Percentiles rank a stretch among this genome's conserved stretches.
Conservation (phyloP, 2,888 invertebrate genomes). For the Itoplectis maculator region DNA sequence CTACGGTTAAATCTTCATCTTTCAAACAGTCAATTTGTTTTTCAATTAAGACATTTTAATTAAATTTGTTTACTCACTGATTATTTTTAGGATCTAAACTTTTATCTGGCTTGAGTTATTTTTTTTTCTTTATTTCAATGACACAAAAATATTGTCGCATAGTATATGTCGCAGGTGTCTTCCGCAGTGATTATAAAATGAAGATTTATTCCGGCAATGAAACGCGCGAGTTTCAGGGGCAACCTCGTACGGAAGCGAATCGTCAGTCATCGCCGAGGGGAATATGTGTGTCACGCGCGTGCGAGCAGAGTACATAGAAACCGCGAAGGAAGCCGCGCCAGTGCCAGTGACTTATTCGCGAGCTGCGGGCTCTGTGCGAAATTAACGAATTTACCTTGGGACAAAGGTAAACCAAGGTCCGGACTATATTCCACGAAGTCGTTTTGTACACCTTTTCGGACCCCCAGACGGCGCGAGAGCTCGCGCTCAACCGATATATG, state of each 20-base stretch:
- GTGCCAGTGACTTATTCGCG: conserved; percentile 49
- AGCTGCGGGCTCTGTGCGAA: conserved; percentile 27
- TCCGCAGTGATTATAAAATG: conserved; percentile 10
- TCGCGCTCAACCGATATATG: conserved; percentile 45
- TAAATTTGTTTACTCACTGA: too few species aligned
- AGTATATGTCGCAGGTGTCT: neutral
- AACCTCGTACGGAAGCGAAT: conserved; percentile 43
- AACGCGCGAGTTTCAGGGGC: conserved; percentile 23
- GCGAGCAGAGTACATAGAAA: conserved; percentile 31
- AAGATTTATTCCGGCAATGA: conserved; percentile 40
- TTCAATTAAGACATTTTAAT: too few species aligned
- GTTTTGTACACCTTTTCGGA: conserved; percentile 34
- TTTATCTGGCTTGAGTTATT: neutral
- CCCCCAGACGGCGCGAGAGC: neutral
- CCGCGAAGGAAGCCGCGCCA: conserved; percentile 15
- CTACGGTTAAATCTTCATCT: neutral
- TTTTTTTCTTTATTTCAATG: neutral
- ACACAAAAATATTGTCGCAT: too few species aligned
- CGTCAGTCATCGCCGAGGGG: conserved; percentile 25
- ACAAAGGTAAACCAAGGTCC: conserved; percentile 58
- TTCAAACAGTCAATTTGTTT: too few species aligned
- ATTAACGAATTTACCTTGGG: conserved; percentile 59
- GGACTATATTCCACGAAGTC: conserved; percentile 40
- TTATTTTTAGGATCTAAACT: too few species aligned
- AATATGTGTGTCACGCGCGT: conserved; percentile 65